Percentiles rank a stretch among this genome's conserved stretches.
phyloP scores from a whole-genome alignment of 2,888 invertebrate species.

The Hirtodrosophila duncani region DNA sequence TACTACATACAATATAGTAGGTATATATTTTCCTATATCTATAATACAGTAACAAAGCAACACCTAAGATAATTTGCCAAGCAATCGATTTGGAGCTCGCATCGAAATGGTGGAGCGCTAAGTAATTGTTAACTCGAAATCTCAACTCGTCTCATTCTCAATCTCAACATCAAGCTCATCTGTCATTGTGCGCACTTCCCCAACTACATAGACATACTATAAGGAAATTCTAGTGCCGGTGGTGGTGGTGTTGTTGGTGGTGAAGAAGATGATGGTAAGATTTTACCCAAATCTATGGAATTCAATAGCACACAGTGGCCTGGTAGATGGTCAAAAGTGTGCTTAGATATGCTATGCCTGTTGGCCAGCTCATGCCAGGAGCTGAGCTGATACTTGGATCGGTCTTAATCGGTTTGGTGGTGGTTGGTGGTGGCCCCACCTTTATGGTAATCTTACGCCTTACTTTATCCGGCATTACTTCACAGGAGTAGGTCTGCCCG shows the following conservation, averaged over 20 bases:
- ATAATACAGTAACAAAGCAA: slow-evolving; percentile 62
- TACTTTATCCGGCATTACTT: slow-evolving; percentile 28
- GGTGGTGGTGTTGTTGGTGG: too few species aligned
- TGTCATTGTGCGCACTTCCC: slow-evolving; percentile 37
- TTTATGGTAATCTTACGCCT: slow-evolving; percentile 32
- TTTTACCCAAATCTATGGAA: too few species aligned
- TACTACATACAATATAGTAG: slow-evolving; percentile 1
- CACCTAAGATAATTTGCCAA: slow-evolving; percentile 45
- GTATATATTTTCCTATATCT: slow-evolving; percentile 31
- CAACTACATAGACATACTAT: slow-evolving; percentile 24
- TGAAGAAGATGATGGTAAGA: slow-evolving; percentile 10
- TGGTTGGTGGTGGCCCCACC: slow-evolving; percentile 27
- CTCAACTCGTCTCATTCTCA: neutral
- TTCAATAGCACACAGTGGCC: slow-evolving; percentile 2
- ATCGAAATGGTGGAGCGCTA: slow-evolving; percentile 1
- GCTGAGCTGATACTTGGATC: slow-evolving; percentile 5
- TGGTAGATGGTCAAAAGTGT: slow-evolving; percentile 22
- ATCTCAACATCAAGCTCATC: slow-evolving; percentile 40
- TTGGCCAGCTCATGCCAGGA: slow-evolving; percentile 9
- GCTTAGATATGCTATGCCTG: slow-evolving; percentile 9
- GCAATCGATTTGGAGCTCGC: slow-evolving; percentile 16
- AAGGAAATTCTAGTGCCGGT: slow-evolving; percentile 50
- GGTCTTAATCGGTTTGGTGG: slow-evolving; percentile 9
- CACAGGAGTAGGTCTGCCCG: slow-evolving; percentile 30
- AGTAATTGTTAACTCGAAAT: slow-evolving; percentile 20